Evolutionary conservation across 2,797 vertebrate genomes (phyloP), one percentile per base, ranked within the genome.

Genomic region (Buceros bicornis): DNA sequence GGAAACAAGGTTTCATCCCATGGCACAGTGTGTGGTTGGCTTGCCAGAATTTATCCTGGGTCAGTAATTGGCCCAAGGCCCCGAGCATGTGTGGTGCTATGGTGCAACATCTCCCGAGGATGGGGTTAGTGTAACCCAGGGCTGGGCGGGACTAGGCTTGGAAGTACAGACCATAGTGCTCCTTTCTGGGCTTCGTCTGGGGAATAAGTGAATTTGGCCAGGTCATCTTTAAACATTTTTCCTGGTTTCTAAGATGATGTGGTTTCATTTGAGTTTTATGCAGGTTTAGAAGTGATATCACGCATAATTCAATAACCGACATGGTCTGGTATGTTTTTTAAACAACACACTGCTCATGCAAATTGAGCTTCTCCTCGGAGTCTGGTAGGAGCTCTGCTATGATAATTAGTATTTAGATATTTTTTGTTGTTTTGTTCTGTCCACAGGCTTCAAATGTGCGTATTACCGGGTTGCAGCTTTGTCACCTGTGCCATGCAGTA

Each of bases 61-160:
- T 42, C 20, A 6, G 28, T 60, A 37, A 13, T 13, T 45, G 47
- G 78, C 53, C 40, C 67, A 21, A 48, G 58, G 15, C 17, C 24
- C 24, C 0, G 3, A 6, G 5, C 21, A 18, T 0, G 0, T 24
- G 21, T 42, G 66, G 37, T 11, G 4, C 1, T 24, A 16, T 21
- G 13, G 18, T 29, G 10, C 25, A 79, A 51, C 28, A 3, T 8
- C 20, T 24, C 20, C 43, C 78, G 42, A 35, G 57, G 19, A 35
- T 26, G 20, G 37, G 20, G 15, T 33, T 40, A 31, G 16, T 31
- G 47, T 81, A 47, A 48, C 37, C 35, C 57, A 72, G 29, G 20
- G 20, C 1, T 61, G 29, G 20, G 20, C 1, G 57, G 61, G 45
- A 47, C 53, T 53, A 57, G 5, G 72, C 20, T 15, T 29, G 35